phyloP scores from a whole-genome alignment of 2,888 invertebrate genomes.

The Ommatoiulus sabulosus region DNA sequence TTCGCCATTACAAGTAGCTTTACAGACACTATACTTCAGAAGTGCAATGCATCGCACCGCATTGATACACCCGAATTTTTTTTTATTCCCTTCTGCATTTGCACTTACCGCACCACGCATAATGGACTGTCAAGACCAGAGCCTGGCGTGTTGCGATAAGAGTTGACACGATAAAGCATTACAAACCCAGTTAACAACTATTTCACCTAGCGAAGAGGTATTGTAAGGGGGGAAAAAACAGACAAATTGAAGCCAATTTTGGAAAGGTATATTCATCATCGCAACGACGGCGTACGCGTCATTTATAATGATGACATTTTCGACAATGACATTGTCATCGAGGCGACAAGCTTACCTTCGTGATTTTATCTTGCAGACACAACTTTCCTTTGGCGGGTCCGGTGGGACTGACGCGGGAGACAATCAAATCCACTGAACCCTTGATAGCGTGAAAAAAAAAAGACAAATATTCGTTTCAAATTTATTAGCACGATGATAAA shows the following conservation, averaged over 20 bases:
- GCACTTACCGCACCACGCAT: neutral
- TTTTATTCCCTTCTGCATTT: neutral
- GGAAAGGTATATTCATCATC: neutral
- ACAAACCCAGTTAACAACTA: neutral
- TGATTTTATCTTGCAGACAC: slow-evolving; percentile 44
- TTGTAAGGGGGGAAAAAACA: neutral
- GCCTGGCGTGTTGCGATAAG: neutral
- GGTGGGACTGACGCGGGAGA: slow-evolving; percentile 20
- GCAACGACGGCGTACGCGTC: neutral
- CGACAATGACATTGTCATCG: neutral
- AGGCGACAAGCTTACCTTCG: slow-evolving; percentile 29
- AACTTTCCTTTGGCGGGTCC: slow-evolving; percentile 53
- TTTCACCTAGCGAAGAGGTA: neutral
- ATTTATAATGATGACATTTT: too few species aligned
- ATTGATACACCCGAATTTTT: neutral
- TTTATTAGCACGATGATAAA: slow-evolving; percentile 35
- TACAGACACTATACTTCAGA: neutral
- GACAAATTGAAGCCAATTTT: neutral
- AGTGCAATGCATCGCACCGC: neutral
- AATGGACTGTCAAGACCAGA: slow-evolving; percentile 26
- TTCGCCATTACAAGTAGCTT: neutral
- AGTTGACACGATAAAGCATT: neutral
- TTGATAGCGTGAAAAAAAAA: neutral
- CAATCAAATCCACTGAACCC: slow-evolving; percentile 22
- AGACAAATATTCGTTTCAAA: neutral